A percentile compares a stretch with the other conserved stretches of the same genome.
Evolutionary conservation across 1,140 invertebrate species (phyloP).

Genomic region (Cydia amplana): DNA sequence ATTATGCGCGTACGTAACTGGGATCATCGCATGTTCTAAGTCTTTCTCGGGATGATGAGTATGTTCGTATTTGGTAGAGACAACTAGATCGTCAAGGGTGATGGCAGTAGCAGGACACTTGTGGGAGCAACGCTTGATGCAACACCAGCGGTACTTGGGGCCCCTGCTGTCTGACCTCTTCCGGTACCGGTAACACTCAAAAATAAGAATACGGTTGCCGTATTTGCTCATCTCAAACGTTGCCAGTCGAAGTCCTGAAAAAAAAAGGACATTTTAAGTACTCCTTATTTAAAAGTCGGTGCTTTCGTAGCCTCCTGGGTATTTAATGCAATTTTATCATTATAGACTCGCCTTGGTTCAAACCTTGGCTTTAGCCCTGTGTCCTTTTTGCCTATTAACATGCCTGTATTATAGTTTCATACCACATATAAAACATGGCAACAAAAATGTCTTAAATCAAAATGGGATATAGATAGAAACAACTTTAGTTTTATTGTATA

Average conservation of each 20-base stretch:
- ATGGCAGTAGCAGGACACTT: conserved; percentile 40
- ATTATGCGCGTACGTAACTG: neutral
- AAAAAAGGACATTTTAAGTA: neutral
- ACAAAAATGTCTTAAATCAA: no score
- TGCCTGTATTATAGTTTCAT: no score
- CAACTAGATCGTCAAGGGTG: conserved; percentile 38
- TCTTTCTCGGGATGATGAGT: conserved; percentile 31
- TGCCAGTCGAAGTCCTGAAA: conserved; percentile 35
- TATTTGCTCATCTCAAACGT: conserved; percentile 44
- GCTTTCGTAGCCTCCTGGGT: neutral
- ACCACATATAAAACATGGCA: no score
- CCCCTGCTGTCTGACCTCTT: conserved; percentile 47
- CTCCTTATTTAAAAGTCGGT: conserved; percentile 34
- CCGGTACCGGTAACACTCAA: conserved; percentile 50
- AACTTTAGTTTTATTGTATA: no score
- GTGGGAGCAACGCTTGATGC: conserved; percentile 34
- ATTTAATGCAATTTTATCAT: no score
- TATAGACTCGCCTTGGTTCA: no score
- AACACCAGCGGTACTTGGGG: conserved; percentile 39
- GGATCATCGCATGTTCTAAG: neutral
- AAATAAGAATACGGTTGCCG: conserved; percentile 49
- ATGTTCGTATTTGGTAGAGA: conserved; percentile 36
- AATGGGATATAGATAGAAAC: no score
- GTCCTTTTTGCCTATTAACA: no score
- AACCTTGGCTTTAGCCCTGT: no score